These are phyloP conservation scores for Hylyphantes graminicola DNA, from an alignment of 1,140 invertebrate species.

Conservation along the genomic window DNA sequence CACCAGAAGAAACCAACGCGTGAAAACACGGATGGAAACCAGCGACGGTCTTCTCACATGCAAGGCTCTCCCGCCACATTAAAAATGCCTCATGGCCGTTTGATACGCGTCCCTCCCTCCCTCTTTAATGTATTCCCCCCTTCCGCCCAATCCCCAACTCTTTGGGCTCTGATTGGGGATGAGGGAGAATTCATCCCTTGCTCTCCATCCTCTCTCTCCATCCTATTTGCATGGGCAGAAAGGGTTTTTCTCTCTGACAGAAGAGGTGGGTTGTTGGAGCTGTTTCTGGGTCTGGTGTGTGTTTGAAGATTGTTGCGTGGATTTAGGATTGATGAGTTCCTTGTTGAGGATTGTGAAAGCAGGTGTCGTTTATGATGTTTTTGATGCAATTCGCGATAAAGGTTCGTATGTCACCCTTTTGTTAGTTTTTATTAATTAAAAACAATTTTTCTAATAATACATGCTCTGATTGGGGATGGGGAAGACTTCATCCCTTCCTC, in stretches of 20 bases:
- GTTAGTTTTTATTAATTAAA: too few relatives aligned
- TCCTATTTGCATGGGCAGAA: conserved; percentile 6
- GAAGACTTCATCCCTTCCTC: not conserved
- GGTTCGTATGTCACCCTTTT: too few relatives aligned
- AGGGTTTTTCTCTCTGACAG: not conserved
- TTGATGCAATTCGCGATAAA: too few relatives aligned
- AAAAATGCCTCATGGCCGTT: conserved; percentile 59
- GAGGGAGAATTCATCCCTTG: not conserved
- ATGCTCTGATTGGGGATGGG: too few relatives aligned
- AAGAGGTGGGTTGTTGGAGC: too few relatives aligned
- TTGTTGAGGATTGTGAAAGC: too few relatives aligned
- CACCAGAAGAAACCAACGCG: too few relatives aligned
- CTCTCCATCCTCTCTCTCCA: conserved; percentile 9
- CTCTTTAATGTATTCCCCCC: conserved; percentile 16
- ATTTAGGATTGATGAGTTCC: too few relatives aligned
- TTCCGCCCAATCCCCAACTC: conserved; percentile 47
- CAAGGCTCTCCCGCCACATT: conserved; percentile 26
- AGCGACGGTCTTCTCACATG: conserved; percentile 16
- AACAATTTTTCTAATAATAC: too few relatives aligned
- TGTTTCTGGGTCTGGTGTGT: too few relatives aligned
- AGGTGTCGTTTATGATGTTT: too few relatives aligned
- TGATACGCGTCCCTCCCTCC: conserved; percentile 32
- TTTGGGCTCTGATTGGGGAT: conserved; percentile 30
- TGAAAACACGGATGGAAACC: conserved; percentile 27
- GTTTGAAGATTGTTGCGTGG: too few relatives aligned